Percentiles rank a stretch among this genome's conserved stretches.
These are phyloP conservation scores for Oligia strigilis DNA, from an alignment of 2,888 invertebrate species.

Conservation along the genomic window DNA sequence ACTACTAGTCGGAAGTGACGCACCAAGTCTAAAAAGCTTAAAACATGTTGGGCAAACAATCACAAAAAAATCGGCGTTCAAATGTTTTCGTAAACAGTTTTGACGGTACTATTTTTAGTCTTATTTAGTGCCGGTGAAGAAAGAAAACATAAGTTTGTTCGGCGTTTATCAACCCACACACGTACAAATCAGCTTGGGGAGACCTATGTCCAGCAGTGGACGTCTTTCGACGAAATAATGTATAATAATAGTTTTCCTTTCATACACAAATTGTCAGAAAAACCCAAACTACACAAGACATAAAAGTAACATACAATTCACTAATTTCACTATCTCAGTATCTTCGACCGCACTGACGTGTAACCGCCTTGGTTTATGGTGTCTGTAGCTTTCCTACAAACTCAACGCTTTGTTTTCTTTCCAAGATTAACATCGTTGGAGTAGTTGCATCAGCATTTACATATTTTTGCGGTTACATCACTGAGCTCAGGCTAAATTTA, in stretches of 20 bases:
- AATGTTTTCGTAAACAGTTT: constrained; percentile 54
- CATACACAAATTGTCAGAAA: background rate
- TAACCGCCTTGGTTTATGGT: constrained; percentile 1
- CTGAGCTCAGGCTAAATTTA: constrained; percentile 40
- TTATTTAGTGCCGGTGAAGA: constrained; percentile 32
- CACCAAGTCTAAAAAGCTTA: background rate
- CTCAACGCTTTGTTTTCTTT: constrained; percentile 38
- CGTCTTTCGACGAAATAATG: background rate
- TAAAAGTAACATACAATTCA: background rate
- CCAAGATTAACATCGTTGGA: constrained; percentile 42
- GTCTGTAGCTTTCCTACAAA: constrained; percentile 20
- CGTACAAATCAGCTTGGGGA: constrained; percentile 35
- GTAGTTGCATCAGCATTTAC: constrained; percentile 44
- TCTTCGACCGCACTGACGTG: constrained; percentile 7
- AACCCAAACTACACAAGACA: background rate
- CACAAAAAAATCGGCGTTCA: background rate
- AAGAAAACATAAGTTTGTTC: constrained; percentile 29
- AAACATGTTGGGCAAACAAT: constrained; percentile 19
- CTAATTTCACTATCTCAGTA: background rate
- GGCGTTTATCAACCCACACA: constrained; percentile 28
- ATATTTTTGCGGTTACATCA: constrained; percentile 55
- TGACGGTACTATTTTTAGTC: constrained; percentile 49
- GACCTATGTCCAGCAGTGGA: background rate
- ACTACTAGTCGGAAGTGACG: background rate
- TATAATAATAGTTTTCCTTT: background rate